Percentiles rank a stretch among this genome's conserved stretches.
Conservation (phyloP, 2,113 vertebrate genomes). For the Rhombomys opimus region DNA sequence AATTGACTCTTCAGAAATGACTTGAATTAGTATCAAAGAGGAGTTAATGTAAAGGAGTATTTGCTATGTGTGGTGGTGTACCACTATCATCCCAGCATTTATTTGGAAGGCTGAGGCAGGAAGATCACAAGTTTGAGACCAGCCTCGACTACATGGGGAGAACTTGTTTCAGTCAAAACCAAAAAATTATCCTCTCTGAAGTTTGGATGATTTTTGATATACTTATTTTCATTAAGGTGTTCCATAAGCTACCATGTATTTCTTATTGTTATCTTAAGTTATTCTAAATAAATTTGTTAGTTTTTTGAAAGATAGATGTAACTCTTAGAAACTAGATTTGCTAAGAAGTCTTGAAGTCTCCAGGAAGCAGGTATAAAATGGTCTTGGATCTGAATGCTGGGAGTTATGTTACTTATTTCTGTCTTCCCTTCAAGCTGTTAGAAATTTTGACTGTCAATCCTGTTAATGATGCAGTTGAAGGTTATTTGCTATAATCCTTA, state of each 20-base stretch:
- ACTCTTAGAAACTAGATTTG: background rate
- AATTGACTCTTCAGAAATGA: constrained; percentile 4
- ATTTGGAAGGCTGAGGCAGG: background rate
- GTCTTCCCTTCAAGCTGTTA: background rate
- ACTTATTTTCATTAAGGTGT: constrained; percentile 26
- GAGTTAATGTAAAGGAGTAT: background rate
- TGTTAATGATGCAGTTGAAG: background rate
- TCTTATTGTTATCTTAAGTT: constrained; percentile 23
- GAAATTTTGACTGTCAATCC: background rate
- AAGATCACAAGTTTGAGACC: background rate
- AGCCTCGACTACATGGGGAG: background rate
- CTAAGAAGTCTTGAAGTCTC: background rate
- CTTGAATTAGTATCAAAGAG: background rate
- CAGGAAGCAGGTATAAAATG: background rate
- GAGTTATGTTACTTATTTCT: background rate
- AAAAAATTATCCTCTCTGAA: background rate
- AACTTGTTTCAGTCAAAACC: background rate
- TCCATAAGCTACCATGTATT: background rate
- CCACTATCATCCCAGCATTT: background rate
- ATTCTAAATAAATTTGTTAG: background rate
- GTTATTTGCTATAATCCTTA: background rate
- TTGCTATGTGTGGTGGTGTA: background rate
- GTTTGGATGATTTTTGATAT: constrained; percentile 37
- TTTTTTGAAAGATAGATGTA: background rate
- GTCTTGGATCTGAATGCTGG: background rate